Base-by-base conservation (phyloP, 2,888 invertebrate genomes). In the Mythimna vitellina region DNA sequence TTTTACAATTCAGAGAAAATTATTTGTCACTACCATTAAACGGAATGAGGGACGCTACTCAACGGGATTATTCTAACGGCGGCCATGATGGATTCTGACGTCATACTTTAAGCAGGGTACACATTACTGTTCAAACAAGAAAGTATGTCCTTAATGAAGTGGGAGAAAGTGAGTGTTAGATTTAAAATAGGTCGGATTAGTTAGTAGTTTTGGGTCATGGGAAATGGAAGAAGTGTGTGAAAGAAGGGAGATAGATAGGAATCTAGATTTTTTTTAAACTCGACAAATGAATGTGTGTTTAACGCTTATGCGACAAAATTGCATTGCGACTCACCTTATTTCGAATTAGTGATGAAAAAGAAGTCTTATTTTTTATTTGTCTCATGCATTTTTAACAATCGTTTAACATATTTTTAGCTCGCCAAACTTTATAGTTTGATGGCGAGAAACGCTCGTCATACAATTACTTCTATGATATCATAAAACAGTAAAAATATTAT, bases 151-250 rank as follows among this genome's bases (percentile, higher is more conserved):
- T 42, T 76, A 46, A 74, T 80, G 42, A 60, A 49, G 42, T 56
- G 76, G 22, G 46, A 54, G 70, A 78, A 77, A 70, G 63, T 53
- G 60, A 80, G 49, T 38, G 54, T 51, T 64, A 76, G 65, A 56
- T 64, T 76, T 12, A 17, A 81, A 75, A 42, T 80, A 51, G 81
- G 78, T 57, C 81, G 25, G 56, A 77, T 81, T 77, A 62, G 10
- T 81, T 66, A 20, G 1, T 25, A 17, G 56, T 68, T 79, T 49
- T 61, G 49, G 67, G 57, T 66, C 56, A 58, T 75, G 76, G 25
- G 62, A 76, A 25, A 65, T 62, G 61, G 60, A 51, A 14, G 10
- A 1, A 42, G 38, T 60, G 32, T 61, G 29, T 42, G 4, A 25
- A 58, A 35, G 10, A 35, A n/a, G 53, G 17, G n/a, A 3, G 49